phyloP scores from a whole-genome alignment of 2,113 vertebrate genomes.

The Cacatua alba region DNA sequence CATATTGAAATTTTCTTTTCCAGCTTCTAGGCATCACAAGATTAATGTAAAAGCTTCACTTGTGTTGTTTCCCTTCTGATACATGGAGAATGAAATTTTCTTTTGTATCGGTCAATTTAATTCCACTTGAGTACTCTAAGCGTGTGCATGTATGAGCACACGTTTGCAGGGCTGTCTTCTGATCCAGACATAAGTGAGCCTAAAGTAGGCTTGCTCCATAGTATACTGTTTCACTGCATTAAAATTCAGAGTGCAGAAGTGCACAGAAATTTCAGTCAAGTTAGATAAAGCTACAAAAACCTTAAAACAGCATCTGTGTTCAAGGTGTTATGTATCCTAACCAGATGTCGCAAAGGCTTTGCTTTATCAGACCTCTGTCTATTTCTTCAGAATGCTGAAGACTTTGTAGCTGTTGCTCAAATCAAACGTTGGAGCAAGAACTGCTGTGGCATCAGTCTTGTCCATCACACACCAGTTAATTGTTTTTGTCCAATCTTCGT shows the following conservation, averaged over 20 bases:
- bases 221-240: neutral
- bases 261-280: neutral
- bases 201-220: neutral
- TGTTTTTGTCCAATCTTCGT: neutral
- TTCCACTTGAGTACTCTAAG: neutral
- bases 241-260: neutral
- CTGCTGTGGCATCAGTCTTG: neutral
- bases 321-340: neutral
- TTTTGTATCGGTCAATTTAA: neutral
- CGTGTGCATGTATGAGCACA: accelerated
- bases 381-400: neutral
- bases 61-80: neutral
- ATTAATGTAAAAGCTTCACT: neutral
- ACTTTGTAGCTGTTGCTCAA: neutral
- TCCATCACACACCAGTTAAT: neutral
- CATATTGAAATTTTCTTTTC: neutral
- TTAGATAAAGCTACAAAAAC: neutral
- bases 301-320: neutral
- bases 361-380: neutral
- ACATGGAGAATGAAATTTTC: neutral
- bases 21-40: neutral
- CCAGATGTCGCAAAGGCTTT: neutral
- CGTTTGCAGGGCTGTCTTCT: neutral
- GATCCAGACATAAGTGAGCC: neutral
- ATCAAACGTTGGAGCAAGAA: neutral